These are phyloP conservation scores for Hyposmocoma kahamanoa DNA, from an alignment of 1,140 invertebrate genomes.

Conservation along the genomic window DNA sequence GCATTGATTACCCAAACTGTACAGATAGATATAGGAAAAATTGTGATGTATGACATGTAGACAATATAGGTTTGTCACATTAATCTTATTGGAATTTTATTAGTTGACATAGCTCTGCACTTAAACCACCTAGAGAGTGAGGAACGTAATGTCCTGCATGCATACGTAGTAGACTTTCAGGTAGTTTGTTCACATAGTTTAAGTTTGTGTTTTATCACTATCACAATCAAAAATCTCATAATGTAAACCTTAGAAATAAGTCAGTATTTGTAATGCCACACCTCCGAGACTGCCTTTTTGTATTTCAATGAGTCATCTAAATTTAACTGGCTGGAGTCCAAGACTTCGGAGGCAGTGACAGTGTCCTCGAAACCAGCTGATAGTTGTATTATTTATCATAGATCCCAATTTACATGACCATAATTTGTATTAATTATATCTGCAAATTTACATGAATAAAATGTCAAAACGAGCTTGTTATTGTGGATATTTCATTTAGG, in stretches of 20 bases:
- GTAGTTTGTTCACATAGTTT: slow-evolving; percentile 66
- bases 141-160: slow-evolving; percentile 50
- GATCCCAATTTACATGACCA: slow-evolving; percentile 69
- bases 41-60: slow-evolving; percentile 75
- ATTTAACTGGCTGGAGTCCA: slow-evolving; percentile 51
- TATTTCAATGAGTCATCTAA: slow-evolving; percentile 61
- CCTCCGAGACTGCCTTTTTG: slow-evolving; percentile 74
- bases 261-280: slow-evolving; percentile 71
- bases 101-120: slow-evolving; percentile 67
- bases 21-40: slow-evolving; percentile 74
- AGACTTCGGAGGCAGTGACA: slow-evolving; percentile 43
- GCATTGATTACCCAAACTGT: slow-evolving; percentile 63
- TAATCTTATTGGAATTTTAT: slow-evolving; percentile 60
- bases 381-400: slow-evolving; percentile 66
- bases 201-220: slow-evolving; percentile 71
- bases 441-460: slow-evolving; percentile 76
- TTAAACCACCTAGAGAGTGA: slow-evolving; percentile 56
- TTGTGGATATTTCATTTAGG: slow-evolving; percentile 47
- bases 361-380: slow-evolving; percentile 57
- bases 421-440: slow-evolving; percentile 75
- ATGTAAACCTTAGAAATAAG: slow-evolving; percentile 67
- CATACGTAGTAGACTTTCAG: slow-evolving; percentile 56
- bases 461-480: slow-evolving; percentile 68
- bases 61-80: slow-evolving; percentile 75
- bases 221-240: slow-evolving; percentile 70